Conservation (phyloP, 2,888 invertebrate genomes). For the Buathra laborator region DNA sequence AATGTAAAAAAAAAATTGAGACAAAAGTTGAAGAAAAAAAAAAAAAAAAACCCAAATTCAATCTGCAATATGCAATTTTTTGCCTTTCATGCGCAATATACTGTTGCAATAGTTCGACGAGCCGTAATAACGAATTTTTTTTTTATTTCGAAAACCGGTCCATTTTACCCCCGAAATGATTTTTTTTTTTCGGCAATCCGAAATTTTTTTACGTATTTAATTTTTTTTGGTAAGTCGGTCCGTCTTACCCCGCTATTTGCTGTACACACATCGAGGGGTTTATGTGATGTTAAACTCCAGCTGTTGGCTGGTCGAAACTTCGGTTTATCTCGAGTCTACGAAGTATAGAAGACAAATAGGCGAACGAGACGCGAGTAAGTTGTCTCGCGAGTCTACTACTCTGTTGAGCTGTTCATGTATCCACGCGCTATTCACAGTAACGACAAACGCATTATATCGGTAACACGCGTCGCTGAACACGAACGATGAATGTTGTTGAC, state of each 20-base stretch:
- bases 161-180: too few relatives aligned
- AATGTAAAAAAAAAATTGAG: too few relatives aligned
- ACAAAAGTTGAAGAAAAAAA: too few relatives aligned
- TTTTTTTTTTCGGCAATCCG: too few relatives aligned
- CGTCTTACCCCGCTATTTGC: neutral
- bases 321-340: neutral
- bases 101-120: too few relatives aligned
- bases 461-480: conserved; percentile 66
- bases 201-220: too few relatives aligned
- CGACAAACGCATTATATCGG: conserved; percentile 62
- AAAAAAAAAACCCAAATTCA: too few relatives aligned
- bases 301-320: conserved; percentile 15
- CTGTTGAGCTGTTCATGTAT: conserved; percentile 45
- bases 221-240: too few relatives aligned
- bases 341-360: neutral
- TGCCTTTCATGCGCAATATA: too few relatives aligned
- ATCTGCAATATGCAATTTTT: too few relatives aligned
- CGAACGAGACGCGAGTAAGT: conserved; percentile 40
- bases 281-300: neutral
- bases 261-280: neutral
- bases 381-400: conserved; percentile 46
- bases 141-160: too few relatives aligned
- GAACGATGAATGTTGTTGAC: conserved; percentile 43
- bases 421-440: conserved; percentile 44
- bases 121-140: too few relatives aligned